Percentiles rank a stretch among this genome's conserved stretches.
These are phyloP conservation scores for Origma solitaria DNA, from an alignment of 2,113 vertebrate species.

Conservation along the genomic window DNA sequence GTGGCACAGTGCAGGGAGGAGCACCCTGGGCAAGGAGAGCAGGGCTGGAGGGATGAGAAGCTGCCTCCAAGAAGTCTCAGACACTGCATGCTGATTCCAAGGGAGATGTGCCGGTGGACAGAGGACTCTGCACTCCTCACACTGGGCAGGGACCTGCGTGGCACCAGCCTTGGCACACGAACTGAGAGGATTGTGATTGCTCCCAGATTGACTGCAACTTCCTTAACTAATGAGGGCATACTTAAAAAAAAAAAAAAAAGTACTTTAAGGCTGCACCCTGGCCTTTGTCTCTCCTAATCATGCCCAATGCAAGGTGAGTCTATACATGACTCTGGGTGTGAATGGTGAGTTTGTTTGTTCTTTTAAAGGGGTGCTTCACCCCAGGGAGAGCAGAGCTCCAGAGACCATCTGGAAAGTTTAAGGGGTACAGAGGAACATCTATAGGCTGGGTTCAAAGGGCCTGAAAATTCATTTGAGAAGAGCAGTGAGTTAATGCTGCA, in stretches of 20 bases:
- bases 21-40: background rate
- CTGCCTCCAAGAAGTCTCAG: background rate
- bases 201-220: background rate
- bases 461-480: background rate
- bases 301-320: background rate
- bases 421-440: background rate
- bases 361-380: background rate
- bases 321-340: too few relatives aligned
- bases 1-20: background rate
- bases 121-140: fast-evolving
- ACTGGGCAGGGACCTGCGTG: fast-evolving
- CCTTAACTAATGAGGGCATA: background rate
- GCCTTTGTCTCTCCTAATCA: background rate
- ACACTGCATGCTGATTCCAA: background rate
- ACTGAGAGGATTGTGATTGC: fast-evolving
- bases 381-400: background rate
- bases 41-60: fast-evolving
- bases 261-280: background rate
- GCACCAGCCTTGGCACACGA: background rate
- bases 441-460: background rate
- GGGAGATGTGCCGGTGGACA: background rate
- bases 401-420: background rate
- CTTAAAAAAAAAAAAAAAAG: background rate
- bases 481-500: background rate
- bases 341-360: background rate